Percentiles rank a stretch among this genome's conserved stretches.
These are phyloP conservation scores for Petrolisthes manimaculis DNA, from an alignment of 2,888 invertebrate genomes.

Conservation along the genomic window DNA sequence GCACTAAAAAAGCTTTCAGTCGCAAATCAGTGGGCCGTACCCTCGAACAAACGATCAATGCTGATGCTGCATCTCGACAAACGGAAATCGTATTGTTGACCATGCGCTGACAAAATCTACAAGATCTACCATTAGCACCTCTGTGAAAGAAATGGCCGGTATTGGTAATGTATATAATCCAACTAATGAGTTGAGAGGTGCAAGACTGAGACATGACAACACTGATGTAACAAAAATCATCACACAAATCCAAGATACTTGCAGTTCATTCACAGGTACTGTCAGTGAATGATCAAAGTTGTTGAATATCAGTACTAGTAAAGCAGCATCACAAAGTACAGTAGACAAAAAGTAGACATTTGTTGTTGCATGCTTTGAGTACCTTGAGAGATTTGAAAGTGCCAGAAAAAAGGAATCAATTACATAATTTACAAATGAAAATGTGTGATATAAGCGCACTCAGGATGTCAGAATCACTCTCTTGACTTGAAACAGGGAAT, in stretches of 20 bases:
- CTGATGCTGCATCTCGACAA: constrained; percentile 26
- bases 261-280: neutral
- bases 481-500: neutral
- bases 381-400: neutral
- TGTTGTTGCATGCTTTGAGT: neutral
- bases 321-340: neutral
- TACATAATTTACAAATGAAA: neutral
- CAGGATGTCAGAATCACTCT: neutral
- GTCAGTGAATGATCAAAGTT: neutral
- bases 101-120: constrained; percentile 9
- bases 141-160: constrained; percentile 8
- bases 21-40: neutral
- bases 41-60: constrained; percentile 25
- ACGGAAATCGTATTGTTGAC: constrained; percentile 14
- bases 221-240: neutral
- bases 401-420: neutral
- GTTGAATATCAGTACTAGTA: neutral
- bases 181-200: constrained; percentile 11
- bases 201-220: constrained; percentile 16
- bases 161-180: constrained; percentile 13
- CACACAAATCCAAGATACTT: constrained; percentile 1
- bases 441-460: neutral
- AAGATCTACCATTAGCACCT: neutral
- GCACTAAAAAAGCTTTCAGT: constrained; percentile 24
- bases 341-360: neutral